A percentile compares a stretch with the other conserved stretches of the same genome.
phyloP scores from a whole-genome alignment of 2,888 invertebrate genomes.

The Stratiomys singularior region DNA sequence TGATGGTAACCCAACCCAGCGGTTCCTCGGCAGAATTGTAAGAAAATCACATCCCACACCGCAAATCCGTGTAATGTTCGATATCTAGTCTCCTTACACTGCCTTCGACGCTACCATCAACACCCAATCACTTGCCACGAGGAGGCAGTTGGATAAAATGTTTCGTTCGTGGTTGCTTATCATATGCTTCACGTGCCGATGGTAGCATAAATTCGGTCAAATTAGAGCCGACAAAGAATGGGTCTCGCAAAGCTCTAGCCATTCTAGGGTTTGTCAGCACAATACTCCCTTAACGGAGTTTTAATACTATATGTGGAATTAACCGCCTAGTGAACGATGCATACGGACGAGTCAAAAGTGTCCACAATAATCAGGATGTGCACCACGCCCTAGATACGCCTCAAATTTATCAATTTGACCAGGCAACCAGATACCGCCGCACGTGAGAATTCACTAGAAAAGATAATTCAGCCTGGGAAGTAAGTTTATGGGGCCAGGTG shows the following conservation, averaged over 20 bases:
- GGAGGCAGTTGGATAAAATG: background rate
- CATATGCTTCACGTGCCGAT: background rate
- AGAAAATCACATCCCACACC: too few species aligned
- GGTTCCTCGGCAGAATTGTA: too few species aligned
- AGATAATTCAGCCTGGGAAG: background rate
- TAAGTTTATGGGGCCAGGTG: background rate
- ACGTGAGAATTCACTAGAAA: constrained; percentile 23
- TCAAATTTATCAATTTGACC: constrained; percentile 64
- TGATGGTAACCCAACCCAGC: too few species aligned
- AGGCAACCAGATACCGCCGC: constrained; percentile 60
- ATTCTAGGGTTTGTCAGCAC: background rate
- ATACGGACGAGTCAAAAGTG: background rate
- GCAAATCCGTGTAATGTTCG: too few species aligned
- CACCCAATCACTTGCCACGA: background rate
- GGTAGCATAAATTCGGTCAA: background rate
- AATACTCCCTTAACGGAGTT: background rate
- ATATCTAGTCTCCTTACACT: background rate
- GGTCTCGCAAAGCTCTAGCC: background rate
- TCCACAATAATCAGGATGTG: constrained; percentile 56
- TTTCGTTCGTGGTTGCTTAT: background rate
- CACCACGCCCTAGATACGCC: constrained; percentile 68
- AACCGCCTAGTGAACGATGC: background rate
- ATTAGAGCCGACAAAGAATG: background rate
- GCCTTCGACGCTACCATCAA: background rate
- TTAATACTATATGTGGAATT: background rate